Evolutionary conservation across 1,140 invertebrate genomes (phyloP).

Genomic region (Cephus cinctus): DNA sequence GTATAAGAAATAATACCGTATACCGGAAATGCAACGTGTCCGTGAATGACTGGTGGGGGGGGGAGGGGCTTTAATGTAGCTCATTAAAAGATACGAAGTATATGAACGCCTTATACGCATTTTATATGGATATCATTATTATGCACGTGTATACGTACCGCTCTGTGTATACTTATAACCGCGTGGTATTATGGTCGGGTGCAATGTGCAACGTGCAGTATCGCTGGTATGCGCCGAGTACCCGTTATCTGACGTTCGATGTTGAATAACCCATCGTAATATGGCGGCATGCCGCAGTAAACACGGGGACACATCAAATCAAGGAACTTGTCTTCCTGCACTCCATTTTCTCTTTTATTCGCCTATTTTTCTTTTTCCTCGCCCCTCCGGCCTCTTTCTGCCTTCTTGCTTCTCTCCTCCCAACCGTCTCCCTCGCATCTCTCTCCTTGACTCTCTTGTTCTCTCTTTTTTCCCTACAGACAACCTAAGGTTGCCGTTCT

Average conservation of each 20-base stretch:
- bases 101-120: constrained; percentile 17
- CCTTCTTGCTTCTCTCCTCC: not conserved
- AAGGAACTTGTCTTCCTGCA: constrained; percentile 6
- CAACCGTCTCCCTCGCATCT: too few relatives aligned
- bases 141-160: constrained; percentile 25
- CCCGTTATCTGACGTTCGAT: constrained; percentile 42
- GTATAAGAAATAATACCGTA: too few relatives aligned
- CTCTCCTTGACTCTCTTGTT: too few relatives aligned
- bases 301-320: constrained; percentile 17
- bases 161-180: constrained; percentile 23
- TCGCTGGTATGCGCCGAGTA: constrained; percentile 23
- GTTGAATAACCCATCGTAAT: constrained; percentile 41
- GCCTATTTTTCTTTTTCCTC: not conserved
- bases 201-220: constrained; percentile 14
- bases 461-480: too few relatives aligned
- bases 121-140: constrained; percentile 34
- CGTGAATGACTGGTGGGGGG: not conserved
- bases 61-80: not conserved
- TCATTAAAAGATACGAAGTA: not conserved
- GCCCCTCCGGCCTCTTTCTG: not conserved
- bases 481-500: too few relatives aligned
- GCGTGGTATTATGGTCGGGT: constrained; percentile 25
- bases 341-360: constrained; percentile 1
- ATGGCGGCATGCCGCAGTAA: constrained; percentile 32
- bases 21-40: not conserved